Conservation (phyloP, 1,140 invertebrate species). For the Drosophila triauraria region DNA sequence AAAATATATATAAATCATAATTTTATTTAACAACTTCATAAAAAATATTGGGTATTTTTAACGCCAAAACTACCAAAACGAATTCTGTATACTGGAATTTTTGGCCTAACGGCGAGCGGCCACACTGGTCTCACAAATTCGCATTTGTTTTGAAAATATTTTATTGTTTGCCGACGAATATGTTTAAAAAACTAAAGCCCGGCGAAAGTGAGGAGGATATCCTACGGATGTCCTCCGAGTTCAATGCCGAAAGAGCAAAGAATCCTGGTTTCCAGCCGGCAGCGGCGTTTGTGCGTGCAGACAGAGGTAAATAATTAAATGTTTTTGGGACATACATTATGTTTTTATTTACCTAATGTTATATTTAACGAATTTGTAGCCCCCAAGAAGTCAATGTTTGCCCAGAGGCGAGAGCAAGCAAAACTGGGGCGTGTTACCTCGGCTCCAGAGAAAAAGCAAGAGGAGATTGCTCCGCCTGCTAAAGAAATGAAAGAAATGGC, state of each 20-base stretch:
- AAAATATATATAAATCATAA: neutral
- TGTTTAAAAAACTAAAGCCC: slow-evolving; percentile 88
- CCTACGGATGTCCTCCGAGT: slow-evolving; percentile 89
- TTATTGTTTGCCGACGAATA: slow-evolving; percentile 58
- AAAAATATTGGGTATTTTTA: slow-evolving; percentile 1
- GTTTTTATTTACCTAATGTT: neutral
- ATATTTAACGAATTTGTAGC: slow-evolving; percentile 20
- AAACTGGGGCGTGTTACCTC: slow-evolving; percentile 53
- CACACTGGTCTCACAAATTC: neutral
- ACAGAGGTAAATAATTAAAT: slow-evolving; percentile 64
- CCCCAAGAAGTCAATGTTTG: slow-evolving; percentile 74
- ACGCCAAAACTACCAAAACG: neutral
- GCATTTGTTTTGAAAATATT: slow-evolving; percentile 26
- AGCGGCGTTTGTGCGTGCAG: slow-evolving; percentile 87
- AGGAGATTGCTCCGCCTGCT: neutral
- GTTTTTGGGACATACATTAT: neutral
- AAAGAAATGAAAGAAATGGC: neutral
- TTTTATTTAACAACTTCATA: neutral
- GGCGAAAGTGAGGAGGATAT: slow-evolving; percentile 89
- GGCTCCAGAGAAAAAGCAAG: neutral
- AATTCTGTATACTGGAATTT: neutral
- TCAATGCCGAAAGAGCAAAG: slow-evolving; percentile 86
- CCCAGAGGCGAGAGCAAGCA: slow-evolving; percentile 61
- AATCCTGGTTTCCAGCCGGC: slow-evolving; percentile 86
- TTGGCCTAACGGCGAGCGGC: neutral